These are phyloP conservation scores for Ommatoiulus sabulosus DNA, from an alignment of 2,888 invertebrate genomes.

Conservation along the genomic window DNA sequence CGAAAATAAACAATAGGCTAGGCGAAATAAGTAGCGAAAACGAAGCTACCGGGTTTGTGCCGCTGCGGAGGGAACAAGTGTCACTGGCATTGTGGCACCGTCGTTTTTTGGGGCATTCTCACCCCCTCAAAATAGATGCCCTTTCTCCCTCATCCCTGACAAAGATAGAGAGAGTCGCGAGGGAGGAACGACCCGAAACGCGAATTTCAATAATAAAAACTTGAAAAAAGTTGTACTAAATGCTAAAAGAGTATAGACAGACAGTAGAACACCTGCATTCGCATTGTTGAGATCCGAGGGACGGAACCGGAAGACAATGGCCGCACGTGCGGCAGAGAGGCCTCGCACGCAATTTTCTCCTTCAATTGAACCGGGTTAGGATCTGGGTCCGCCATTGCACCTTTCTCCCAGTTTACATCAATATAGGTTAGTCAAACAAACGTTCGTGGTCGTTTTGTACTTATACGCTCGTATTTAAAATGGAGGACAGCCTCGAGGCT, in stretches of 20 bases:
- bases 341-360: not conserved
- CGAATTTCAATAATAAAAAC: conserved; percentile 12
- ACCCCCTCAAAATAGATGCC: not conserved
- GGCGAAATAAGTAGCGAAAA: not conserved
- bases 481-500: not conserved
- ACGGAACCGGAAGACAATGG: conserved; percentile 21
- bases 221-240: not conserved
- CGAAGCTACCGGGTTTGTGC: too few relatives aligned
- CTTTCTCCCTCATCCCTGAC: conserved; percentile 2
- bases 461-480: not conserved
- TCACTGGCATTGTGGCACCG: not conserved
- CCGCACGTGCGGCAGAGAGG: not conserved
- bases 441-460: not conserved
- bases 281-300: not conserved
- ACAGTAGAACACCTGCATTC: not conserved
- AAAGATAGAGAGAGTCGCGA: not conserved
- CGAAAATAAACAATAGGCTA: not conserved
- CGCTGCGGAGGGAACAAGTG: not conserved
- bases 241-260: not conserved
- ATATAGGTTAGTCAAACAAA: conserved; percentile 7
- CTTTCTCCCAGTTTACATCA: not conserved
- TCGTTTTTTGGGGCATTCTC: not conserved
- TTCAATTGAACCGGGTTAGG: not conserved
- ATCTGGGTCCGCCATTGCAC: not conserved
- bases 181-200: conserved; percentile 2